phyloP scores from a whole-genome alignment of 2,888 invertebrate genomes.

The Drosophila subsilvestris region DNA sequence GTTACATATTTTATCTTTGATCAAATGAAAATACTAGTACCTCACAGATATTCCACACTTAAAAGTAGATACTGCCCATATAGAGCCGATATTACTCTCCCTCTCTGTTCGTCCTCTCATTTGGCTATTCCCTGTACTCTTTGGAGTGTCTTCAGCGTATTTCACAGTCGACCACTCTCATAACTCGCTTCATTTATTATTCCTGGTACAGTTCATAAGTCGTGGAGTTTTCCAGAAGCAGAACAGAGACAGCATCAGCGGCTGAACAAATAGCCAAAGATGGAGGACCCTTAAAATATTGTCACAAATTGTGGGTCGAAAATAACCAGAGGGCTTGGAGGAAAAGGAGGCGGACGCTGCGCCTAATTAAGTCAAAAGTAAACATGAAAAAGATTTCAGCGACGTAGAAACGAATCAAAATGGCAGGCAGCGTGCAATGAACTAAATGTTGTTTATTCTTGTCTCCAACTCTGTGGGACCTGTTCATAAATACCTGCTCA shows the following conservation, averaged over 20 bases:
- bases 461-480: neutral
- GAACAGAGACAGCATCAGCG: neutral
- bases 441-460: slow-evolving; percentile 32
- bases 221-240: slow-evolving; percentile 4
- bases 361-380: slow-evolving; percentile 66
- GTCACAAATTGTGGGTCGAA: slow-evolving; percentile 46
- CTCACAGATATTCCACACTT: no score
- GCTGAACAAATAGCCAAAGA: slow-evolving; percentile 24
- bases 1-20: no score
- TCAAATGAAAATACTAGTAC: no score
- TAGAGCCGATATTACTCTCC: no score
- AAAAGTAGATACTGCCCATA: no score
- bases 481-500: slow-evolving; percentile 67
- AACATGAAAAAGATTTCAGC: slow-evolving; percentile 53
- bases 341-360: neutral
- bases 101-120: neutral
- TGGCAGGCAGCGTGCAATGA: slow-evolving; percentile 37
- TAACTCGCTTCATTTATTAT: slow-evolving; percentile 45
- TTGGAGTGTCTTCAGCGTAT: slow-evolving; percentile 43
- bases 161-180: slow-evolving; percentile 48
- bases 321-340: slow-evolving; percentile 22
- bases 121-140: slow-evolving; percentile 13
- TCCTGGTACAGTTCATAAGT: slow-evolving; percentile 46
- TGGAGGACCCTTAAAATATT: slow-evolving; percentile 34
- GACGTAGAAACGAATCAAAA: slow-evolving; percentile 40